Evolutionary conservation across 2,888 invertebrate genomes (phyloP).

Genomic region (Xanthia icteritia): DNA sequence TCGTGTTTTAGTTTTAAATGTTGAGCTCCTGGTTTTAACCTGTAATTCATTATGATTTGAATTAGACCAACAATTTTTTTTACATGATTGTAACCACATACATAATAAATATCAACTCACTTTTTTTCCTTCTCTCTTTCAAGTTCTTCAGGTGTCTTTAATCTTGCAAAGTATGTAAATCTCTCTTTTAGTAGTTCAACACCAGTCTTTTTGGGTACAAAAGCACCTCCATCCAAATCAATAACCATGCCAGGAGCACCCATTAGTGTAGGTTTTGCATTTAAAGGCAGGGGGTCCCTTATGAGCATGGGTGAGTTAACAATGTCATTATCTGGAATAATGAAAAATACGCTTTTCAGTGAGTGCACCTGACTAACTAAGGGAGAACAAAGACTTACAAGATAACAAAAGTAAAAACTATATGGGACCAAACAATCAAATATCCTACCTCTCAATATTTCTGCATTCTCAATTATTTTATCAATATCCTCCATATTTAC

Average conservation of each 20-base stretch:
- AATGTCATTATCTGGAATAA: slow-evolving; percentile 67
- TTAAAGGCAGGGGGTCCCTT: slow-evolving; percentile 65
- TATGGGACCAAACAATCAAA: not conserved
- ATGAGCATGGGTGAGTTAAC: slow-evolving; percentile 72
- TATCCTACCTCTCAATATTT: slow-evolving; percentile 75
- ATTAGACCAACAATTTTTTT: not conserved
- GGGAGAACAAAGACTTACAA: not conserved
- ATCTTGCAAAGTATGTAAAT: slow-evolving; percentile 92
- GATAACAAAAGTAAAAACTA: not conserved
- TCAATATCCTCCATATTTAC: slow-evolving; percentile 83
- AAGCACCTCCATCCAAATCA: slow-evolving; percentile 78
- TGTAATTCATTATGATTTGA: slow-evolving; percentile 62
- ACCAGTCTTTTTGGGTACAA: slow-evolving; percentile 86
- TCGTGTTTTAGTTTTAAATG: slow-evolving; percentile 93
- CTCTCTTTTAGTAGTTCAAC: slow-evolving; percentile 93
- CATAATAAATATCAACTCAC: slow-evolving; percentile 77
- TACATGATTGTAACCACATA: not conserved
- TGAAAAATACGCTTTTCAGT: not conserved
- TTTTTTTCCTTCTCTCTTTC: slow-evolving; percentile 90
- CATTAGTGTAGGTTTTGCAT: slow-evolving; percentile 84
- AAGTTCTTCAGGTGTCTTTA: slow-evolving; percentile 88
- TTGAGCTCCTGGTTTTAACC: slow-evolving; percentile 92
- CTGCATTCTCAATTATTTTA: slow-evolving; percentile 81
- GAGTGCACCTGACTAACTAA: not conserved
- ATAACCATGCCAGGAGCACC: slow-evolving; percentile 89